Evolutionary conservation across 2,797 vertebrate genomes (phyloP).

Genomic region (Gadopsis bispinosus): DNA sequence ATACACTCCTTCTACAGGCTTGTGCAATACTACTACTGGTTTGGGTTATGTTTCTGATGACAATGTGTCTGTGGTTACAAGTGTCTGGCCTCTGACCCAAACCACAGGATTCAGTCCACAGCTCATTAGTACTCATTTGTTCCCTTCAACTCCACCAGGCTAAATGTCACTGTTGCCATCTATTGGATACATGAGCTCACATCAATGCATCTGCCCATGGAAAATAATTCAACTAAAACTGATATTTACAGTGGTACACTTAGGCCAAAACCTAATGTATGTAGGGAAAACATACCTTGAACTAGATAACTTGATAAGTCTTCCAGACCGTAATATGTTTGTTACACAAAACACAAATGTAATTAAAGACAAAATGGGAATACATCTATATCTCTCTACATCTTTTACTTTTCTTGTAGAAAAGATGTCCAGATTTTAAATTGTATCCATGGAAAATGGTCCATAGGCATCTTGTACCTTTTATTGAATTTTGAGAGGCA

Average conservation of each 20-base stretch:
- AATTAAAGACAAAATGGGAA: background rate
- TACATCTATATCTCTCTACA: conserved; percentile 10
- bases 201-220: conserved; percentile 14
- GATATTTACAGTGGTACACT: background rate
- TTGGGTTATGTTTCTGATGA: conserved; percentile 60
- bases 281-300: background rate
- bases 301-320: conserved; percentile 7
- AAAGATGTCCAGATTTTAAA: conserved; percentile 13
- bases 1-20: conserved; percentile 26
- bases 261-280: background rate
- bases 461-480: conserved; percentile 1
- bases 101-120: conserved; percentile 61
- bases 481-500: conserved; percentile 44
- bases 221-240: conserved; percentile 22
- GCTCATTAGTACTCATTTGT: conserved; percentile 61
- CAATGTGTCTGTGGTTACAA: conserved; percentile 59
- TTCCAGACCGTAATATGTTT: background rate
- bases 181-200: conserved; percentile 66
- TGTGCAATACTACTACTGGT: conserved; percentile 17
- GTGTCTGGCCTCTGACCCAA: conserved; percentile 68
- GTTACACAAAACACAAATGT: background rate
- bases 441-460: background rate
- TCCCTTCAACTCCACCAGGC: conserved; percentile 33
- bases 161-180: conserved; percentile 72
- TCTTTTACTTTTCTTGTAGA: conserved; percentile 9